These are phyloP conservation scores for Lottia gigantea DNA, from an alignment of 2,888 invertebrate species.

Conservation along the genomic window DNA sequence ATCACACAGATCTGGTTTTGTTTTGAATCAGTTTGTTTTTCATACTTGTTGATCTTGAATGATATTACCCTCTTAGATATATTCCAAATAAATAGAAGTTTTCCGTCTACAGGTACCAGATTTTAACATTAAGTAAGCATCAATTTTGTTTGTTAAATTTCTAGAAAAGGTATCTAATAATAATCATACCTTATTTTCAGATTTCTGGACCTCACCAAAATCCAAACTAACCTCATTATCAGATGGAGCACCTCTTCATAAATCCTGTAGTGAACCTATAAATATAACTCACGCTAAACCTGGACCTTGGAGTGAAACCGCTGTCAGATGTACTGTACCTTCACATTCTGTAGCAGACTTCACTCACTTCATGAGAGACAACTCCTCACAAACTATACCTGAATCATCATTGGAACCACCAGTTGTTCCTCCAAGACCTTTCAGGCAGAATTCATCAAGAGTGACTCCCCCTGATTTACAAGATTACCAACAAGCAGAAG, in stretches of 20 bases:
- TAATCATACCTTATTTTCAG: slow-evolving; percentile 46
- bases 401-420: not conserved
- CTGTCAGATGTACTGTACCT: slow-evolving; percentile 30
- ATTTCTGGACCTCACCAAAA: slow-evolving; percentile 62
- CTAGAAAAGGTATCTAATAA: no score
- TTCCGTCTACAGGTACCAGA: no score
- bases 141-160: no score
- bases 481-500: slow-evolving; percentile 7
- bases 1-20: no score
- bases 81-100: no score
- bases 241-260: slow-evolving; percentile 40
- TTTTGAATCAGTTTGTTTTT: no score
- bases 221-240: slow-evolving; percentile 38
- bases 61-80: no score
- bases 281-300: slow-evolving; percentile 38
- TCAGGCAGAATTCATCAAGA: not conserved
- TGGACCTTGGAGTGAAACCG: slow-evolving; percentile 31
- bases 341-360: slow-evolving; percentile 47
- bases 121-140: no score
- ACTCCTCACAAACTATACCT: not conserved
- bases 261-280: slow-evolving; percentile 58
- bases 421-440: not conserved
- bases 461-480: not conserved
- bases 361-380: slow-evolving; percentile 28
- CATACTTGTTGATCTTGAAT: no score